Evolutionary conservation across 2,888 invertebrate genomes (phyloP).

Genomic region (Plebejus anna): DNA sequence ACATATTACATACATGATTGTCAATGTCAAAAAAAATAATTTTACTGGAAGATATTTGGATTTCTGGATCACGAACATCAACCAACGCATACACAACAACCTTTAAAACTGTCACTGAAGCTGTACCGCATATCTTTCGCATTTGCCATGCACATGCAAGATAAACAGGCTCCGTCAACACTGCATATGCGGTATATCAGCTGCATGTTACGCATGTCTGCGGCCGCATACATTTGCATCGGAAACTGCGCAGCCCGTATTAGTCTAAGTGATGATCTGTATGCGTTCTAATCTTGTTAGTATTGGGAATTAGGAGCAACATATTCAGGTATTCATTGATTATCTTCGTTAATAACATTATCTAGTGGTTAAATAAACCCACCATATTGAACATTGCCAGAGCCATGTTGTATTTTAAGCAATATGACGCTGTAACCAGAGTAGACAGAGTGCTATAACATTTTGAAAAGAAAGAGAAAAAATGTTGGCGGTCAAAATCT

Average conservation of each 20-base stretch:
- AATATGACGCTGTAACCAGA: no score
- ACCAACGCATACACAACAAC: background rate
- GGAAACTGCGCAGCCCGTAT: constrained; percentile 12
- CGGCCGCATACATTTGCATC: constrained; percentile 24
- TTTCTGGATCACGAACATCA: background rate
- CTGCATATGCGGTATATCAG: background rate
- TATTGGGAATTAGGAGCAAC: background rate
- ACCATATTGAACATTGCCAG: no score
- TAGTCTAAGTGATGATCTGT: background rate
- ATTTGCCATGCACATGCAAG: background rate
- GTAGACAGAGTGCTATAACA: no score
- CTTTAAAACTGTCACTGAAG: background rate
- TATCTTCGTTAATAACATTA: background rate
- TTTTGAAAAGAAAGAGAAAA: background rate
- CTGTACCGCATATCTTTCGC: background rate
- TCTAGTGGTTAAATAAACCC: background rate
- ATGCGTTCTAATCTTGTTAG: background rate
- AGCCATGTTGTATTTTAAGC: no score
- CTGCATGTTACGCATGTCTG: background rate
- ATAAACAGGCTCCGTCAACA: background rate
- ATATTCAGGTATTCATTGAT: constrained; percentile 2
- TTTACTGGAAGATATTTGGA: no score
- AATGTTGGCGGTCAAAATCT: no score
- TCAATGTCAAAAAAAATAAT: no score
- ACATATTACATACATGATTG: no score